Evolutionary conservation across 2,888 invertebrate genomes (phyloP), one percentile per base, ranked within the genome.

Genomic region (Villa cingulata): DNA sequence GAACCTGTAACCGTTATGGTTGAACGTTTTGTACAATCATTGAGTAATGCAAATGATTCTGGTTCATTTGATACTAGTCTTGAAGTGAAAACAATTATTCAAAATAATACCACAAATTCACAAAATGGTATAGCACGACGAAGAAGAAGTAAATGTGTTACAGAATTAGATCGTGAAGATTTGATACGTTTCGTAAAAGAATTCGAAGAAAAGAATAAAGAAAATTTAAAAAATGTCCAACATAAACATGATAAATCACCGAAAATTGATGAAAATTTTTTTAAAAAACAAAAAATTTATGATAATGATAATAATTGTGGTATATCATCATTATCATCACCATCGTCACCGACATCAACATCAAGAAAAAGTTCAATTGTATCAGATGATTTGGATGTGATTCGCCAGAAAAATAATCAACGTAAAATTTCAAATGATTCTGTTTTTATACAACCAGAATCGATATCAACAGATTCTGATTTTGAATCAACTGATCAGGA

Each of bases 61-160:
- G 64, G 62, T 47, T 62, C 61, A 56, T 67, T 68, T 45, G 68
- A 68, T 52, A 62, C 65, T 53, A 69, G 69, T 53, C 61, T 68
- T 48, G 67, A 68, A 58, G 59, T 68, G 49, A 68, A 68, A 49
- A 55, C 60, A 12, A 63, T 68, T 18, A 56, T 58, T 37, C 37
- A 43, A 39, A n/a, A n/a, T n/a, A n/a, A n/a, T n/a, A n/a, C n/a
- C n/a, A n/a, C n/a, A n/a, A n/a, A n/a, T n/a, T n/a, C n/a, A n/a
- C n/a, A n/a, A n/a, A n/a, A n/a, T n/a, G n/a, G n/a, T n/a, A n/a
- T n/a, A n/a, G 38, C 43, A 9, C 59, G 58, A 37, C 61, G 58
- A 41, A 60, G 59, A 14, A 59, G 62, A 1, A 63, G 64, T 55
- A 61, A 58, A 16, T 64, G 64, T 49, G 56, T 64, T 41, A 67